Conservation (phyloP, 2,797 vertebrate species). For the Acanthurus tractus region DNA sequence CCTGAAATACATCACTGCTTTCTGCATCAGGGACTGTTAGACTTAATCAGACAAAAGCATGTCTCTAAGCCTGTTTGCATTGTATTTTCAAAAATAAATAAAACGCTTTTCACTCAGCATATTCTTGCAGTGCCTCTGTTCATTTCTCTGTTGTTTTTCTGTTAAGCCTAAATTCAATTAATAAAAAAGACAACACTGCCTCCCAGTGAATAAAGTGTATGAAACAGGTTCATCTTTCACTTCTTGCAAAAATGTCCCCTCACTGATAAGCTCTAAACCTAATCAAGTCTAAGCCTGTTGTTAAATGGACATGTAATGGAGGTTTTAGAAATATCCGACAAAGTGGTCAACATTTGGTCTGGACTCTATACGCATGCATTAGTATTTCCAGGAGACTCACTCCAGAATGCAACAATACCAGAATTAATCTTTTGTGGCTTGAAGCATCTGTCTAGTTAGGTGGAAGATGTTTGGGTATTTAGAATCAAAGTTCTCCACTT, state of each 20-base stretch:
- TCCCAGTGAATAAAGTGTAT: slow-evolving; percentile 31
- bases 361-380: background rate
- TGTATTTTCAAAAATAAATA: background rate
- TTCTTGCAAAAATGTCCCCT: background rate
- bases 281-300: background rate
- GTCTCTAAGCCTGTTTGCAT: background rate
- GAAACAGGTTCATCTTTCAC: background rate
- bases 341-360: background rate
- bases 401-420: no score
- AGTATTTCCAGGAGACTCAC: no score
- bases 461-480: no score
- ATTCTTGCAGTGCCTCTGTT: background rate
- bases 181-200: slow-evolving; percentile 48
- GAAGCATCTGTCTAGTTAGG: no score
- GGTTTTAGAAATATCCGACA: background rate
- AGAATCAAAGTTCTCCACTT: slow-evolving; percentile 23
- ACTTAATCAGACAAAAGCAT: background rate
- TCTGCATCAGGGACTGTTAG: background rate
- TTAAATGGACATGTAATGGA: background rate
- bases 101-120: background rate
- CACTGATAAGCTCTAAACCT: background rate
- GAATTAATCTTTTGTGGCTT: no score
- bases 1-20: background rate
- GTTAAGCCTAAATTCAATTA: no score
- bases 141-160: background rate